phyloP scores from a whole-genome alignment of 1,140 invertebrate genomes.

The Caerostris extrusa region DNA sequence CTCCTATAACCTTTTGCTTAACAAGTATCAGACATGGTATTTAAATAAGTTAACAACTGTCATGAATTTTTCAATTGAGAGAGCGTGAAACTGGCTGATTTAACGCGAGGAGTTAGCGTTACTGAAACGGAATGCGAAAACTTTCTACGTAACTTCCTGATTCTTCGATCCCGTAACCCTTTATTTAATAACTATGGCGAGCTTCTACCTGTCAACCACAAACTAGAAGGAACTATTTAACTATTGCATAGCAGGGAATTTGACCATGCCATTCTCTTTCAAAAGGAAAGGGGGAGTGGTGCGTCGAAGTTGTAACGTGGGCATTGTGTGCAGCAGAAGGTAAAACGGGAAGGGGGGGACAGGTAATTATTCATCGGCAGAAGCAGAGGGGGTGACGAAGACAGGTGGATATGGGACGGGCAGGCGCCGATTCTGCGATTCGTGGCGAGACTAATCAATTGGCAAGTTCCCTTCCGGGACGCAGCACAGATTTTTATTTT shows the following conservation, averaged over 20 bases:
- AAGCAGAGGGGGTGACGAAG: background rate
- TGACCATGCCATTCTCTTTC: background rate
- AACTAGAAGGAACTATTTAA: too few relatives aligned
- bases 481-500: background rate
- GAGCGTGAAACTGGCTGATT: too few relatives aligned
- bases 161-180: too few relatives aligned
- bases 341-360: background rate
- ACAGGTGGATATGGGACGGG: conserved; percentile 53
- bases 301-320: background rate
- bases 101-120: background rate
- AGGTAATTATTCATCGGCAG: conserved; percentile 26
- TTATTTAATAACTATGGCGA: too few relatives aligned
- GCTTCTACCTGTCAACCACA: too few relatives aligned
- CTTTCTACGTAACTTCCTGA: too few relatives aligned
- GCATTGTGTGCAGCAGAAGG: background rate
- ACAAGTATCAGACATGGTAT: too few relatives aligned
- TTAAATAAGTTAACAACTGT: too few relatives aligned
- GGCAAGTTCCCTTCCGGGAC: background rate
- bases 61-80: too few relatives aligned
- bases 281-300: background rate
- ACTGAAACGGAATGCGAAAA: background rate
- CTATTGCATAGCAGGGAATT: too few relatives aligned
- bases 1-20: too few relatives aligned
- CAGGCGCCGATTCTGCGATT: conserved; percentile 48
- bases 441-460: background rate